Evolutionary conservation across 2,888 invertebrate genomes (phyloP), one percentile per base, ranked within the genome.

Genomic region (Hoplodrina blanda): DNA sequence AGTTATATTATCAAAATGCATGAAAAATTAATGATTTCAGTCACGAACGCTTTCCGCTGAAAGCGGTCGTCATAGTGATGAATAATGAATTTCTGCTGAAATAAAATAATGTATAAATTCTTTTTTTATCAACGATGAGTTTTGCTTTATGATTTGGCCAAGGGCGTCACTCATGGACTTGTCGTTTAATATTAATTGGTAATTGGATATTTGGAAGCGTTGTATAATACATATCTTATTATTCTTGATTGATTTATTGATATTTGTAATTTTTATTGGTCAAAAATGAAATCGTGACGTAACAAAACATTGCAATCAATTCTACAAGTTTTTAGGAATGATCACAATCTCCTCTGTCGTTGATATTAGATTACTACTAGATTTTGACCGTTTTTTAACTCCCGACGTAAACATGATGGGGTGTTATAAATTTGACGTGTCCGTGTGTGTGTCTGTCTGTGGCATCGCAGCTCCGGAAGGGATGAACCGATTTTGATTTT

Each of bases 31-130:
- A 86, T 85, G 85, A 81, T 73, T 80, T 65, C 60, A 78, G 87
- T 85, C 87, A 88, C 88, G 88, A 85, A 87, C 73, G 68, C 67
- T 81, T 82, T 83, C 79, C 79, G 79, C 80, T 81, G 83, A 82
- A 84, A 84, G 80, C 80, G 73, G 81, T 87, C 84, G 83, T 82
- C 81, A 76, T 81, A 62, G 80, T 67, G 77, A 80, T 78, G 78
- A 74, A 74, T 74, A 78, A 74, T 74, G 62, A 74, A 74, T 78
- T 70, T 62, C 19, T 44, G 37, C 55, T 69, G 70, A 73, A 73
- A 73, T 69, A 69, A 77, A 76, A 78, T 68, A 69, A 75, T 64
- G 61, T 65, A 37, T 62, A 60, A 46, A 56, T 73, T 74, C 44
- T 46, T 37, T 54, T 67, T 72, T 65, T 66, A 62, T 63, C 62